Base-by-base conservation (phyloP, 35 echinoderm and acorn worm species). In the Chiridota heheva region DNA sequence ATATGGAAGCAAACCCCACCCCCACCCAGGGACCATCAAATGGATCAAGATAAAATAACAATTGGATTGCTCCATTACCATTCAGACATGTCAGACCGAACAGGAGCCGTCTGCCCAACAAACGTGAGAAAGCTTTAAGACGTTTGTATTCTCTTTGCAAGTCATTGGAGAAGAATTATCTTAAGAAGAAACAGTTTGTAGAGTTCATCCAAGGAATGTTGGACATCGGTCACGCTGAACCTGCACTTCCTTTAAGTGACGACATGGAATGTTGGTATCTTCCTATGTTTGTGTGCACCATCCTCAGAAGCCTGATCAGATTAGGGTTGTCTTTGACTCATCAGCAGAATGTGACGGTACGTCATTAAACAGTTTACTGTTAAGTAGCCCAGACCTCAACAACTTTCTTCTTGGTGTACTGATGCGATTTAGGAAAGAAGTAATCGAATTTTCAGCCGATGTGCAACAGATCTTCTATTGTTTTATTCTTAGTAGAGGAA, bases 361-460 rank as follows among this genome's bases (percentile, higher is more conserved):
- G 26, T 72, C 68, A 2, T 26, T 72, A 3, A 72, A 72, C 41
- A 44, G 45, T 3, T 10, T 8, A 2, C 39, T 72, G 13, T 4
- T 72, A 18, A 39, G 41, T 42, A 42, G 68, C 5, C 68, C 68
- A 42, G 37, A 72, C 26, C 68, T 72, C 5, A 43, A 13, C 6
- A 72, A 26, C 35, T 29, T 34, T 39, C 39, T 87, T n/a, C 6
- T 87, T 15, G 84, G 84, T 64, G 84, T 87, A 8, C 38, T 87
- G 1, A 45, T 42, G 48, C 38, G 84, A 2, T 87, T 87, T 55
- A 20, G 84, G 30, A 0, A 42, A 33, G 41, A 78, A 33, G 28
- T 42, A 67, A 20, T 80, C 5, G 76, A 49, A 17, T 31, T 80
- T 10, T 63, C 40, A 40, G 76, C 76, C 12, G 76, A 80, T 37